A percentile compares a stretch with the other conserved stretches of the same genome.
Conservation (phyloP, 1,140 invertebrate species). For the Zophobas atratus region DNA sequence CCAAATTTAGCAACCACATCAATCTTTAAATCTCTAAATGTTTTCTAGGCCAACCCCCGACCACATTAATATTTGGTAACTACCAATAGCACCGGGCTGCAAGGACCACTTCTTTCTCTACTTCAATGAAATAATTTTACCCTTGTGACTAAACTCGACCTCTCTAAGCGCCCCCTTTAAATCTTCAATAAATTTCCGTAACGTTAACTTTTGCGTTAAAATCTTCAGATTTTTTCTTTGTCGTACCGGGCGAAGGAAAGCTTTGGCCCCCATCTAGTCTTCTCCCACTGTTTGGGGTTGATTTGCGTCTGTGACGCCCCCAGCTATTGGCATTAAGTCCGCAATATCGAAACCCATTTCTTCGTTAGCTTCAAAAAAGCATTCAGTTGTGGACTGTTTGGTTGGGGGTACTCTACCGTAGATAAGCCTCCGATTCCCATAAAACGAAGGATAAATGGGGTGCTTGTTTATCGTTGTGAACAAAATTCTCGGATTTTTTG, state of each 20-base stretch:
- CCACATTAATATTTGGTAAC: conserved; percentile 72
- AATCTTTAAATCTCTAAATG: conserved; percentile 69
- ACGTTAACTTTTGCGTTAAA: conserved; percentile 69
- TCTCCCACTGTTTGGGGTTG: conserved; percentile 38
- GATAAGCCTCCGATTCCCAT: conserved; percentile 20
- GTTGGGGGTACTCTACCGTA: conserved; percentile 59
- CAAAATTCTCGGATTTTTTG: conserved; percentile 70
- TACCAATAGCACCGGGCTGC: conserved; percentile 70
- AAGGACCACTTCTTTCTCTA: conserved; percentile 70
- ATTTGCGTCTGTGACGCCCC: conserved; percentile 35
- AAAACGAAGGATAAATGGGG: conserved; percentile 10
- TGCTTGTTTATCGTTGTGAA: neutral
- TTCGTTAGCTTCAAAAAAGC: conserved; percentile 74
- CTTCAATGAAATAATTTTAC: conserved; percentile 61
- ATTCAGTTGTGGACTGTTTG: conserved; percentile 64
- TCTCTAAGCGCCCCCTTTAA: conserved; percentile 73
- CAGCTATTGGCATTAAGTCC: conserved; percentile 60
- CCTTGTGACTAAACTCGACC: conserved; percentile 69
- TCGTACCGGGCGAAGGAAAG: conserved; percentile 44
- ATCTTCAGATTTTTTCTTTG: conserved; percentile 73
- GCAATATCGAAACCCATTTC: conserved; percentile 71
- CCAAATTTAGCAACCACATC: conserved; percentile 61
- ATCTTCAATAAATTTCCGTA: conserved; percentile 78
- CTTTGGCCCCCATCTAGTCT: conserved; percentile 40
- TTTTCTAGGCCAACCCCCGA: conserved; percentile 72